A percentile compares a stretch with the other conserved stretches of the same genome.
Evolutionary conservation across 1,140 invertebrate species (phyloP).

Genomic region (Nasonia longicornis): DNA sequence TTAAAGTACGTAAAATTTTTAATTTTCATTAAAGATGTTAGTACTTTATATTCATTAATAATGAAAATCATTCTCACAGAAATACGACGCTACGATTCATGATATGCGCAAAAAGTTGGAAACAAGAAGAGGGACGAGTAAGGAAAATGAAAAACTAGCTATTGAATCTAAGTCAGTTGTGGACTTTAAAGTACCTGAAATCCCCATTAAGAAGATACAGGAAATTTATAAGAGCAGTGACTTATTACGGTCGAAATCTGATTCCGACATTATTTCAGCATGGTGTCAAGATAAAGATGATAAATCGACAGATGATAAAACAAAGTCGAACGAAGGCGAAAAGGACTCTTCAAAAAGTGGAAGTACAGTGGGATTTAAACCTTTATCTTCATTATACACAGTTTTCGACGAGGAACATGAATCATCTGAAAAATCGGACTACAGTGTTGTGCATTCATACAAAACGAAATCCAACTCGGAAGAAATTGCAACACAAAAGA

Average conservation of each 20-base stretch:
- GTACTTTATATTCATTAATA: conserved; percentile 36
- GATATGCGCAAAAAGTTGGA: conserved; percentile 68
- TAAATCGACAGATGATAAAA: conserved; percentile 37
- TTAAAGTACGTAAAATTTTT: conserved; percentile 58
- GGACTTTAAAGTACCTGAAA: conserved; percentile 67
- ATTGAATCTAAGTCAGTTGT: conserved; percentile 63
- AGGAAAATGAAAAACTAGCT: conserved; percentile 62
- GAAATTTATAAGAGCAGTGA: conserved; percentile 64
- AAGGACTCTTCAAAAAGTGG: conserved; percentile 4
- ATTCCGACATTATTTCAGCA: conserved; percentile 58
- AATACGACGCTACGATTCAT: conserved; percentile 65
- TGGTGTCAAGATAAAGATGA: conserved; percentile 26
- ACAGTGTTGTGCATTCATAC: conserved; percentile 34
- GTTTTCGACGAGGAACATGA: conserved; percentile 29
- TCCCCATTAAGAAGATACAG: conserved; percentile 64
- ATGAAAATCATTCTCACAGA: conserved; percentile 53
- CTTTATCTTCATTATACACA: conserved; percentile 15
- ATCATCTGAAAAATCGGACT: conserved; percentile 39
- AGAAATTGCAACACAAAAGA: conserved; percentile 50
- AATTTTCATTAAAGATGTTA: conserved; percentile 8
- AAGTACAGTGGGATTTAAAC: conserved; percentile 24
- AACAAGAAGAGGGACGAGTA: conserved; percentile 56
- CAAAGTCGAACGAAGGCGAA: conserved; percentile 26
- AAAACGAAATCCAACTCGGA: conserved; percentile 46
- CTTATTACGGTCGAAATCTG: conserved; percentile 62